These are phyloP conservation scores for Coracopsis vasa DNA, from an alignment of 2,113 vertebrate genomes.

Conservation along the genomic window DNA sequence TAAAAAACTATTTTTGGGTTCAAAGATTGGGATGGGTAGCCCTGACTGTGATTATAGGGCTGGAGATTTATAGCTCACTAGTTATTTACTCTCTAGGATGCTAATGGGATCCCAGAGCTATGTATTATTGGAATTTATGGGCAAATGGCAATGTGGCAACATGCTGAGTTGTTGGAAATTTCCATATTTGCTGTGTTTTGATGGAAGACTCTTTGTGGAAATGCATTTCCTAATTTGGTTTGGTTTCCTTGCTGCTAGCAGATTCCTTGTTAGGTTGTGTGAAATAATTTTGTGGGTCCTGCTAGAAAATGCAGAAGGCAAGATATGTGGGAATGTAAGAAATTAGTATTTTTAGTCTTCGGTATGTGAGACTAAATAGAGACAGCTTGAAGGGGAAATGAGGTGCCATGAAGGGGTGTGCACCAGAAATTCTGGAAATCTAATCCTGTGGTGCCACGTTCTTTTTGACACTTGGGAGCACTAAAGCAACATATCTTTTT, in stretches of 20 bases:
- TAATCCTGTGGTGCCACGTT: neutral
- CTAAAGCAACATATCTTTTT: neutral
- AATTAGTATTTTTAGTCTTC: neutral
- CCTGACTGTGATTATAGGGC: constrained; percentile 16
- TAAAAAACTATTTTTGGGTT: neutral
- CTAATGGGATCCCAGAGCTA: constrained; percentile 26
- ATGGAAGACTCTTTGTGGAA: constrained; percentile 7
- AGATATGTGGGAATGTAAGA: neutral
- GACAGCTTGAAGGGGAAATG: neutral
- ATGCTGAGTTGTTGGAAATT: constrained; percentile 47
- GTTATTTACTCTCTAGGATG: constrained; percentile 52
- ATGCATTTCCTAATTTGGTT: constrained; percentile 6
- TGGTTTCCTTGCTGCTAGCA: neutral
- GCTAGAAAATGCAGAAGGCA: neutral
- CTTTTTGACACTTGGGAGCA: neutral
- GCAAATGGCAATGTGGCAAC: constrained; percentile 11
- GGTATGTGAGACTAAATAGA: neutral
- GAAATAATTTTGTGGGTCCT: neutral
- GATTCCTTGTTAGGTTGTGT: neutral
- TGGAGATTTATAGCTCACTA: constrained; percentile 25
- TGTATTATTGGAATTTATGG: constrained; percentile 46
- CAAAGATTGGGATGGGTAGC: neutral
- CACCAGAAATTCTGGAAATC: neutral
- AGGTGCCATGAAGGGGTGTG: neutral
- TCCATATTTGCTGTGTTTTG: constrained; percentile 28